Evolutionary conservation across 2,113 vertebrate species (phyloP), one percentile per base, ranked within the genome.

Genomic region (Phylloscopus trochiloides): DNA sequence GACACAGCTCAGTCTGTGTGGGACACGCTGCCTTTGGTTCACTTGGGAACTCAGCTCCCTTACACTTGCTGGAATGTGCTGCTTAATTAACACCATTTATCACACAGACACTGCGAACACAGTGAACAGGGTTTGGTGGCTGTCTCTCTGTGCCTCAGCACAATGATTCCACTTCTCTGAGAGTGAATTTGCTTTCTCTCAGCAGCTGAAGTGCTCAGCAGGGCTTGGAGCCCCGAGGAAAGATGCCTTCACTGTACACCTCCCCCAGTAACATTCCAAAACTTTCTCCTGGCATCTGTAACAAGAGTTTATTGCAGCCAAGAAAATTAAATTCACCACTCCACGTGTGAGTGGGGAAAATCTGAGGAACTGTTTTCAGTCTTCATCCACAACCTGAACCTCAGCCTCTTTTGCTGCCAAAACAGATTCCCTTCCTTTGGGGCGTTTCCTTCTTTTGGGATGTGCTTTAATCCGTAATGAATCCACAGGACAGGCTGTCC

Each of bases 261-360:
- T 74, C 45, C 34, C 55, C 36, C 10, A 20, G 36, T 1, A 5
- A 5, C 28, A 40, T 70, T 63, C 58, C 84, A 73, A 51, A 86
- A 28, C 31, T 32, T 34, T 25, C 43, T 74, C 40, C 14, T 47
- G 45, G 32, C 36, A 38, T 6, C 48, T 38, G 36, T 43, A 78
- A 31, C 48, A 32, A 14, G 29, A 74, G 18, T 31, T 51, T 22
- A 68, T 15, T 5, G 17, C 25, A 38, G 59, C 3, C 34, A 31
- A 0, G 20, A 14, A 32, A 51, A 65, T 38, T 3, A 50, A 74
- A 45, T 14, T 34, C 26, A 45, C 34, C 22, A 3, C 29, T 66
- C 55, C 3, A 6, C 0, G 0, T 2, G 32, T 7, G 40, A 24
- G 21, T 3, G 43, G 25, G 28, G 11, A 14, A 55, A 32, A 66